Evolutionary conservation across 2,113 vertebrate genomes (phyloP), one percentile per base, ranked within the genome.

Genomic region (Lepisosteus oculatus): DNA sequence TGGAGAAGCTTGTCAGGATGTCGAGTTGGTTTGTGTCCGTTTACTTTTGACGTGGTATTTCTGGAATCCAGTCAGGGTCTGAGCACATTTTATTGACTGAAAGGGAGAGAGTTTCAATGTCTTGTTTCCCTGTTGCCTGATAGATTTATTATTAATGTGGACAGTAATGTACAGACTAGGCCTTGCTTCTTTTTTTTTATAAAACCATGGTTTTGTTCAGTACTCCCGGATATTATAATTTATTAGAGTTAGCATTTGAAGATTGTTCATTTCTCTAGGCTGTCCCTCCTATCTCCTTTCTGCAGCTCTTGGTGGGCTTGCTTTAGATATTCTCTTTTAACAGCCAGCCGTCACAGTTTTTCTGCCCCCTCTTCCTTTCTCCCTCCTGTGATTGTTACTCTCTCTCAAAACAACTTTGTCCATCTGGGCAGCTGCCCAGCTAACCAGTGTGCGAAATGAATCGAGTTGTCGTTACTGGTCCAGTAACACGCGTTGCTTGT

Each of bases 351-450:
- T 17, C 17, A 41, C 42, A 4, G n/a, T 42, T 41, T 42, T 41
- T 41, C 62, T 29, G 62, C 68, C 29, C 12, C n/a, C 6, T 12
- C 3, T 56, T 55, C 17, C 68, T 2, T 3, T 13, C 17, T n/a
- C 8, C n/a, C 67, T 55, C 55, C 17, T 65, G 29, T 8, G 11
- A 44, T 69, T 55, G 43, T 69, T 59, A 43, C 11, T 41, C 55
- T n/a, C 68, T 69, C 42, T 57, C 44, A 29, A 44, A 14, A 69
- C 43, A 45, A 8, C 68, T 44, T n/a, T 42, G 43, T 69, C 55
- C 43, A 5, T 69, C 55, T 61, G 68, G 68, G 68, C 68, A 56
- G 13, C 68, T 61, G 68, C 68, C 68, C 68, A 69, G 68, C 29
- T 44, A 17, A 57, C 17, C 12, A 65, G 17, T 65, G 62, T 65